Conservation (phyloP, 2,797 vertebrate genomes). For the Enteromius treurensis region DNA sequence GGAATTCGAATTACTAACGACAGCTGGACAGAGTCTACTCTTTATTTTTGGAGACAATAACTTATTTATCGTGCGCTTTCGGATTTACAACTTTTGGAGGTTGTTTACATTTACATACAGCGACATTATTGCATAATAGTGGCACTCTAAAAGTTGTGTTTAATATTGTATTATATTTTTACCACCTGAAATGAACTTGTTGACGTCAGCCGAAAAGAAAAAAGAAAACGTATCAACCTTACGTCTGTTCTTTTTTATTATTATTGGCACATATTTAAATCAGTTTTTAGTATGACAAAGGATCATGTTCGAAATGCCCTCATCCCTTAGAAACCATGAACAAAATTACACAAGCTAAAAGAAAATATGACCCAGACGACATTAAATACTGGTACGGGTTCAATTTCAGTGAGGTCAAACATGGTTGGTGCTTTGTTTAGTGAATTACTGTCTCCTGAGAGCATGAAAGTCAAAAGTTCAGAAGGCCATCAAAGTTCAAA, state of each 20-base stretch:
- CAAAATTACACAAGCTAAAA: neutral
- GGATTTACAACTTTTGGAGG: too few relatives aligned
- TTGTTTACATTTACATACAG: too few relatives aligned
- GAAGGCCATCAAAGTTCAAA: conserved; percentile 4
- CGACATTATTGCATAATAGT: too few relatives aligned
- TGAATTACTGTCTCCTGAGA: conserved; percentile 1
- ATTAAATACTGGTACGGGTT: conserved; percentile 14
- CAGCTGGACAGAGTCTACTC: too few relatives aligned
- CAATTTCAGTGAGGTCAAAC: conserved; percentile 11
- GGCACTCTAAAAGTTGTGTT: neutral
- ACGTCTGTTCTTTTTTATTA: neutral
- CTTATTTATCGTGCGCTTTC: too few relatives aligned
- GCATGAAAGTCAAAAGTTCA: conserved; percentile 18
- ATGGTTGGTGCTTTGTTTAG: neutral
- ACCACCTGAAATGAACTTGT: neutral
- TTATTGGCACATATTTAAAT: neutral
- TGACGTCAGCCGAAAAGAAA: neutral
- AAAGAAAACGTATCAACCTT: neutral
- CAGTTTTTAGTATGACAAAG: neutral
- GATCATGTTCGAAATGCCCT: neutral
- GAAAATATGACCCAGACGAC: conserved; percentile 14
- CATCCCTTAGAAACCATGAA: conserved; percentile 6
- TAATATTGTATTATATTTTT: conserved; percentile 15
- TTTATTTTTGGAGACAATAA: too few relatives aligned
- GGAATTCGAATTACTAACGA: too few relatives aligned